Evolutionary conservation across 1,140 invertebrate species (phyloP).

Genomic region (Cataglyphis hispanica): DNA sequence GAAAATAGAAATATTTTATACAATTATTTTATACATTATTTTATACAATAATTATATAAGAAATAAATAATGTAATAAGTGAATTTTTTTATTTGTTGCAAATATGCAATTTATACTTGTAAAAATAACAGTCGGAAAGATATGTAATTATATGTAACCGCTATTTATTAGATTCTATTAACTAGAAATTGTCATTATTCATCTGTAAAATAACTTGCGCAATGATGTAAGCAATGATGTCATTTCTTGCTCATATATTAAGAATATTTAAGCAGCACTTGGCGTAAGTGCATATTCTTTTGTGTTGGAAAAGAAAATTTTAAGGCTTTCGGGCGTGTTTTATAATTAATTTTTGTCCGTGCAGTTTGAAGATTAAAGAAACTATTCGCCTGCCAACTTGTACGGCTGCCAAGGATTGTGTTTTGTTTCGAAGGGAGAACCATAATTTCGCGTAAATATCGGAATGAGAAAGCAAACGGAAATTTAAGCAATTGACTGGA

Average conservation of each 20-base stretch:
- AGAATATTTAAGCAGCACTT: conserved; percentile 9
- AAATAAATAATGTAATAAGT: no score
- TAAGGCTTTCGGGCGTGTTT: not conserved
- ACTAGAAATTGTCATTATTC: conserved; percentile 23
- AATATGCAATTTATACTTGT: no score
- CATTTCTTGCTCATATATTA: not conserved
- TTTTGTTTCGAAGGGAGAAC: conserved; percentile 20
- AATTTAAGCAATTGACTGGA: not conserved
- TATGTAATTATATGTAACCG: not conserved
- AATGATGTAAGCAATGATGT: not conserved
- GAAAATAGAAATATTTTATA: no score
- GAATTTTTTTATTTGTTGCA: no score
- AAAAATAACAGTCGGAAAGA: no score
- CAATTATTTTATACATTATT: no score
- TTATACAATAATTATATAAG: no score
- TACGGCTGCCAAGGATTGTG: conserved; percentile 49
- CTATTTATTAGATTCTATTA: not conserved
- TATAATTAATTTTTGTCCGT: conserved; percentile 46
- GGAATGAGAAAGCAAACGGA: conserved; percentile 30
- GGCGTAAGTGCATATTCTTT: conserved; percentile 1
- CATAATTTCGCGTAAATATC: conserved; percentile 50
- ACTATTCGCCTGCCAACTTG: conserved; percentile 43
- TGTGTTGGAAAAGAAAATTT: conserved; percentile 29
- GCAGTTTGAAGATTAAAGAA: conserved; percentile 51
- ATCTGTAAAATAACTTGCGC: not conserved